Conservation (phyloP, 1,140 invertebrate species). For the Zaprionus vittiger region DNA sequence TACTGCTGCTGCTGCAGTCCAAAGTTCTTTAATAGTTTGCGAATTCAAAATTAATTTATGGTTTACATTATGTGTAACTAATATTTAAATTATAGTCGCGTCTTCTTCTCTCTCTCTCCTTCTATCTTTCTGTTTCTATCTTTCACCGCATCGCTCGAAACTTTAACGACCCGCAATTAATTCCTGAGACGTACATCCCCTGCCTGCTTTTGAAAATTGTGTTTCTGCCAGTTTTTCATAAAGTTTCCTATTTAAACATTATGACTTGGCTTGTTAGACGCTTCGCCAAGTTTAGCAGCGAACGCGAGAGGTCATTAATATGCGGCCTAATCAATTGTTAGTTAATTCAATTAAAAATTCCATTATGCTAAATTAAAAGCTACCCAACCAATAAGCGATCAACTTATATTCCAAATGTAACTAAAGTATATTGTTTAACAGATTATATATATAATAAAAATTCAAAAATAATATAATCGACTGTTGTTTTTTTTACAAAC, state of each 20-base stretch:
- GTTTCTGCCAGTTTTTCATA: slow-evolving; percentile 58
- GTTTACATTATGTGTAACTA: slow-evolving; percentile 82
- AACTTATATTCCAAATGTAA: slow-evolving; percentile 53
- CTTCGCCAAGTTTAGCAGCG: not conserved
- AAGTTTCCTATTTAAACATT: slow-evolving; percentile 72
- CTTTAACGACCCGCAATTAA: slow-evolving; percentile 75
- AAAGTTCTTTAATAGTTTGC: slow-evolving; percentile 78
- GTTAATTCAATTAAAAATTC: slow-evolving; percentile 69
- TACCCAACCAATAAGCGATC: slow-evolving; percentile 10
- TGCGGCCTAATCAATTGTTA: slow-evolving; percentile 63
- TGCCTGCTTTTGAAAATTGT: slow-evolving; percentile 59
- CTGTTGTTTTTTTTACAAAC: not conserved
- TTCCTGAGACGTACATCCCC: slow-evolving; percentile 37
- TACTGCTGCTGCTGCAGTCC: not conserved
- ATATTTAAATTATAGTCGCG: slow-evolving; percentile 74
- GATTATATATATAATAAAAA: slow-evolving; percentile 39
- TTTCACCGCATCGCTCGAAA: slow-evolving; percentile 37
- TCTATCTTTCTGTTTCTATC: slow-evolving; percentile 5
- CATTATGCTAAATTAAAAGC: slow-evolving; percentile 53
- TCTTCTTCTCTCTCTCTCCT: not conserved
- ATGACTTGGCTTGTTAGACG: slow-evolving; percentile 48
- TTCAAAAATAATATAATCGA: slow-evolving; percentile 21
- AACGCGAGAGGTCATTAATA: slow-evolving; percentile 51
- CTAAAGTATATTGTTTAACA: slow-evolving; percentile 36
- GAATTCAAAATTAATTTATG: slow-evolving; percentile 83